phyloP scores from a whole-genome alignment of 2,888 invertebrate species.

The Anthophora plumipes region DNA sequence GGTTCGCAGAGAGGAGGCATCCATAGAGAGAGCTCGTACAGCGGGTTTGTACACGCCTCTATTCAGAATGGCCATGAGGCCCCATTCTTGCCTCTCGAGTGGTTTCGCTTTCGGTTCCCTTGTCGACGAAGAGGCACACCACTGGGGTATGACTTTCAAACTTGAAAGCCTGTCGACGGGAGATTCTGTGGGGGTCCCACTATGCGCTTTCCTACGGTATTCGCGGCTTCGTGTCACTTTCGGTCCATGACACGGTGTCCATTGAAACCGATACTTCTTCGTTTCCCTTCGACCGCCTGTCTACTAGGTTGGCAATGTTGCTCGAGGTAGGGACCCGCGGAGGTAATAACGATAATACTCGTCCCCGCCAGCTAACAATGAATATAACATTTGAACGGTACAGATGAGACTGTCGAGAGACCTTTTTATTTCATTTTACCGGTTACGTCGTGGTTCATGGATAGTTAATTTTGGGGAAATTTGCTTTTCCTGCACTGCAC shows the following conservation, averaged over 20 bases:
- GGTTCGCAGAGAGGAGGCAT: conserved; percentile 29
- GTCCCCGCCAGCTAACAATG: conserved; percentile 12
- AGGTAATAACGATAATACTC: conserved; percentile 67
- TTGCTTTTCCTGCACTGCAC: too few species aligned
- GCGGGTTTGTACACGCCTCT: conserved; percentile 68
- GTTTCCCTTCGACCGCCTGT: conserved; percentile 48
- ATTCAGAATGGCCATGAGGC: conserved; percentile 68
- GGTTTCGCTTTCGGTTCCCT: conserved; percentile 78
- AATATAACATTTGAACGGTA: conserved; percentile 4
- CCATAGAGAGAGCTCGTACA: conserved; percentile 52
- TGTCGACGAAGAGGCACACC: conserved; percentile 57
- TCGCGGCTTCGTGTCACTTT: conserved; percentile 73
- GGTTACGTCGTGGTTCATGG: neutral
- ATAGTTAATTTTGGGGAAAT: neutral
- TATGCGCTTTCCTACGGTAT: conserved; percentile 67
- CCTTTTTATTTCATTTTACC: neutral
- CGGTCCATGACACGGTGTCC: conserved; percentile 71
- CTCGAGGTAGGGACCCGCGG: conserved; percentile 24
- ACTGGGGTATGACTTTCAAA: conserved; percentile 80
- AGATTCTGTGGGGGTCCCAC: conserved; percentile 74
- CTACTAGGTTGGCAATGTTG: conserved; percentile 23
- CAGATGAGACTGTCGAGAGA: neutral
- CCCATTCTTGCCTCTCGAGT: conserved; percentile 77
- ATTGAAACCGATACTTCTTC: conserved; percentile 80
- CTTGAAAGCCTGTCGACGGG: conserved; percentile 79